Evolutionary conservation across 2,888 invertebrate genomes (phyloP).

Genomic region (Chaitophorus viminalis): DNA sequence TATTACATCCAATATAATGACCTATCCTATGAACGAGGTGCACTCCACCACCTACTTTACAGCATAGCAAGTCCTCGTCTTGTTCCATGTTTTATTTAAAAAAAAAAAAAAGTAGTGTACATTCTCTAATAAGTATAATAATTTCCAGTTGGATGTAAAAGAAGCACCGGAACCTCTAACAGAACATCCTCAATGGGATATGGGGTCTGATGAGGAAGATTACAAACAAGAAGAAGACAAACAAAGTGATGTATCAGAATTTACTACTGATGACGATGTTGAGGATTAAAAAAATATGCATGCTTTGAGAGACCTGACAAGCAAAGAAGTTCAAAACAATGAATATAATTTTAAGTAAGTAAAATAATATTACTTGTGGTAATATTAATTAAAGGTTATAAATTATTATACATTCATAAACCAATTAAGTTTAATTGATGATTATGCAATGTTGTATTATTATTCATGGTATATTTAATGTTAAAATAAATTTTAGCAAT

Average conservation of each 20-base stretch:
- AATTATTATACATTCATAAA: not conserved
- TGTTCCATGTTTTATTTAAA: too few relatives aligned
- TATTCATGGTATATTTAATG: constrained; percentile 31
- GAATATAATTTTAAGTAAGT: constrained; percentile 49
- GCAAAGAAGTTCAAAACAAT: constrained; percentile 54
- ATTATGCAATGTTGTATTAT: constrained; percentile 10
- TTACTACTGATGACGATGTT: constrained; percentile 76
- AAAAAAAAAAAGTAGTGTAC: not conserved
- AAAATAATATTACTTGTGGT: constrained; percentile 32
- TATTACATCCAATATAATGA: too few relatives aligned
- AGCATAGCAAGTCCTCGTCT: too few relatives aligned
- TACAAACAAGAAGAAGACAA: constrained; percentile 74
- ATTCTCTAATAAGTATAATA: constrained; percentile 4
- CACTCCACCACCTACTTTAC: too few relatives aligned
- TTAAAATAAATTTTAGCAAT: constrained; percentile 11
- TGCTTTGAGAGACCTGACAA: constrained; percentile 32
- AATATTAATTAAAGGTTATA: constrained; percentile 67
- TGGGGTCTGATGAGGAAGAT: constrained; percentile 87
- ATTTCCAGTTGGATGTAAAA: constrained; percentile 86
- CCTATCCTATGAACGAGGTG: too few relatives aligned
- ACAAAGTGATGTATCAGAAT: constrained; percentile 74
- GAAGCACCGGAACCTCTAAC: constrained; percentile 91
- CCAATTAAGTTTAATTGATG: not conserved
- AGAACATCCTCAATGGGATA: constrained; percentile 98
- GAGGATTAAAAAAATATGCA: constrained; percentile 68